A percentile compares a stretch with the other conserved stretches of the same genome.
phyloP scores from a whole-genome alignment of 2,113 vertebrate genomes.

The Panthera leo region DNA sequence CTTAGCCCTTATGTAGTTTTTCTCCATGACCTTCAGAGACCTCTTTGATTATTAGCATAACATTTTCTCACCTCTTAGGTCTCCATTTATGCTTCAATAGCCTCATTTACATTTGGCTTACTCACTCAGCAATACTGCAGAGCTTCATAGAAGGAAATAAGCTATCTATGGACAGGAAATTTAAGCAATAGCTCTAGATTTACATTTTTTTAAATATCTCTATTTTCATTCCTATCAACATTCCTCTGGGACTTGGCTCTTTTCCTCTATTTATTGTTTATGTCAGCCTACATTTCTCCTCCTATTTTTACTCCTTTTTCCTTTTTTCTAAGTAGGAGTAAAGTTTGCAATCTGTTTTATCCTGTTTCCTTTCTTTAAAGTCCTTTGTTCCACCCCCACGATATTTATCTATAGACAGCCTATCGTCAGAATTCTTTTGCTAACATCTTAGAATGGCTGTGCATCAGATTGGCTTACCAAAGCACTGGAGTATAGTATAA shows the following conservation, averaged over 20 bases:
- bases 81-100: not conserved
- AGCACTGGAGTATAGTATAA: not conserved
- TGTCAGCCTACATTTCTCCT: not conserved
- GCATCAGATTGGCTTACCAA: not conserved
- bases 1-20: not conserved
- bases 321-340: not conserved
- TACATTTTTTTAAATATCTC: not conserved
- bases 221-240: not conserved
- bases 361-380: not conserved
- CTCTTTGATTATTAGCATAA: conserved; percentile 41
- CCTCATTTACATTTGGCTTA: not conserved
- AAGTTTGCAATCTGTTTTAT: not conserved
- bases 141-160: not conserved
- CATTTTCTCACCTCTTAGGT: conserved; percentile 7
- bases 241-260: not conserved
- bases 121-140: not conserved
- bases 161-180: not conserved
- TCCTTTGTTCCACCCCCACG: not conserved
- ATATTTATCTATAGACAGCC: not conserved
- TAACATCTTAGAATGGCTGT: not conserved
- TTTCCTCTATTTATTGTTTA: not conserved
- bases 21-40: not conserved
- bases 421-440: not conserved
- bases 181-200: not conserved
- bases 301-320: not conserved